Base-by-base conservation (phyloP, 2,113 vertebrate species). In the Epinephelus lanceolatus region DNA sequence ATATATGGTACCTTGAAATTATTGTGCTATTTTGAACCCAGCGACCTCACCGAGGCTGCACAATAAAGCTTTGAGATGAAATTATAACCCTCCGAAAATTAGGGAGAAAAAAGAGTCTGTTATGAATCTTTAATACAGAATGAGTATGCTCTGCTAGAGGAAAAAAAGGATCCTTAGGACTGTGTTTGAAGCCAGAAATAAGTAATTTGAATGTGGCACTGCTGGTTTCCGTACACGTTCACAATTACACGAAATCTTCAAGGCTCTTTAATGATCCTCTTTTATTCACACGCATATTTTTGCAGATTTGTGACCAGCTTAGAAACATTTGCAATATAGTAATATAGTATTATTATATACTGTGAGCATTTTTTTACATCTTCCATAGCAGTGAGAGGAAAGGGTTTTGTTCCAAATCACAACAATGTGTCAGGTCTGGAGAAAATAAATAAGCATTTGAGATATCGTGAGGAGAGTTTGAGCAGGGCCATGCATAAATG, bases 121-220 rank as follows among this genome's bases (percentile, higher is more conserved):
- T 67, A 70, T 86, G 76, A 89, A 86, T 86, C 45, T 88, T 86
- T 88, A 83, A 90, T 88, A 68, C 23, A 23, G 57, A 88, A 75
- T 69, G 71, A 89, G 76, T 71, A 49, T 78, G 63, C 73, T 81
- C 53, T 60, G 62, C 76, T 49, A 49, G 69, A 77, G 57, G 71
- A 45, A 83, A 81, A 74, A 81, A 63, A 42, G 30, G 61, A 70
- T 80, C 75, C 49, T 75, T 18, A 52, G 73, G 77, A 84, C 56
- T 6, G 3, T 0, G 65, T 81, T 78, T 76, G 71, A 88, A 87
- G 56, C 71, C 37, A 84, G 72, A 84, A 86, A 88, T 80, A 37
- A 70, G 75, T 65, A 73, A 60, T 86, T 81, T 85, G 33, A 30
- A 27, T 53, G 62, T 70, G 56, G 68, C 81, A 6, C 81, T 61